Conservation (phyloP, 64 coral and sea anemone species). For the Platygyra sinensis region DNA sequence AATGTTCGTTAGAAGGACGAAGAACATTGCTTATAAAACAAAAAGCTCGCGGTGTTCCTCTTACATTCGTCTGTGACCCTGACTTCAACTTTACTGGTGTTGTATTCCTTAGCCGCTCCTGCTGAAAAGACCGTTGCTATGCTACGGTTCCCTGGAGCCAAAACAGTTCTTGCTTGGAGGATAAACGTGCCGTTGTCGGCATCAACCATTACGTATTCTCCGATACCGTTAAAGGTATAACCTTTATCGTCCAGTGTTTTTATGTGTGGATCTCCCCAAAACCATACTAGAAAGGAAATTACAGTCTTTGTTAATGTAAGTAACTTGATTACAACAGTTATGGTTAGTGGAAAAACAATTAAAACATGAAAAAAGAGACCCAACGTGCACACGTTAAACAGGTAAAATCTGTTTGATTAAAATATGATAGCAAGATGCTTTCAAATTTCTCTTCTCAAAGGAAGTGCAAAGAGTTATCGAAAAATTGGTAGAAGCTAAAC, state of each 20-base stretch:
- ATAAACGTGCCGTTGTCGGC: constrained; percentile 25
- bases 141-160: constrained; percentile 5
- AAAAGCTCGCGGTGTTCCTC: no score
- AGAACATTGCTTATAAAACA: not conserved
- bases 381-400: no score
- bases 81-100: constrained; percentile 45
- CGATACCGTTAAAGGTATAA: constrained; percentile 66
- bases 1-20: not conserved
- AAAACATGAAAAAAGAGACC: no score
- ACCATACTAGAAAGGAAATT: constrained; percentile 6
- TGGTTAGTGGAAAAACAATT: no score
- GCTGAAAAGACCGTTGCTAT: constrained; percentile 62
- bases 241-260: constrained; percentile 53
- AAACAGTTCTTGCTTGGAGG: constrained; percentile 54
- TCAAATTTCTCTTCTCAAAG: no score
- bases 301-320: no score
- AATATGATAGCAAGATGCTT: no score
- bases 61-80: not conserved
- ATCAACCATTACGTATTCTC: constrained; percentile 42
- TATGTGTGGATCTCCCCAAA: constrained; percentile 60
- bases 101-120: constrained; percentile 34
- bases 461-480: no score
- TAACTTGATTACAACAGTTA: no score
- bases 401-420: no score
- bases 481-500: no score